These are phyloP conservation scores for Psittacula echo DNA, from an alignment of 2,797 vertebrate genomes.

Conservation along the genomic window DNA sequence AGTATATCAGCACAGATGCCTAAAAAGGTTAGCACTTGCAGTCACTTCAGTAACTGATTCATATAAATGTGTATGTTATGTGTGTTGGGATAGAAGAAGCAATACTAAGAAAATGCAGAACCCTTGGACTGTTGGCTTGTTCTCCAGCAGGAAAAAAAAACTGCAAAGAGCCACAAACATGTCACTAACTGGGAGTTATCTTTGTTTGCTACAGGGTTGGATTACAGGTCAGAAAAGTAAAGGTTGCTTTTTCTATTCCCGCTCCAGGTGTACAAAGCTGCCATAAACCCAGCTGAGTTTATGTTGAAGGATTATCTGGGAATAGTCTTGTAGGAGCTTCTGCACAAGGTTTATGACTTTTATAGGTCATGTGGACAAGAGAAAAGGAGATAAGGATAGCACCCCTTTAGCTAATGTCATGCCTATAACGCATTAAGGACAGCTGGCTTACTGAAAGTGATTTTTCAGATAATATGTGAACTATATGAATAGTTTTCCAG, in stretches of 20 bases:
- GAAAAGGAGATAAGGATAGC: background rate
- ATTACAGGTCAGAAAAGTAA: background rate
- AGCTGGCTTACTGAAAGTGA: background rate
- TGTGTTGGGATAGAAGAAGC: background rate
- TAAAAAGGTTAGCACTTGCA: background rate
- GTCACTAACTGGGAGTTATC: background rate
- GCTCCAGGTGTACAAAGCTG: background rate
- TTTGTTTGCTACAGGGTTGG: background rate
- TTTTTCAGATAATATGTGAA: background rate
- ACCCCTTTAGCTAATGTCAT: background rate
- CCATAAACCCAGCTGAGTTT: background rate
- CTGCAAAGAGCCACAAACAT: background rate
- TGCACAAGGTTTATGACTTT: background rate
- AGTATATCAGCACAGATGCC: background rate
- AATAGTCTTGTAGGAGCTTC: background rate
- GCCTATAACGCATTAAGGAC: background rate
- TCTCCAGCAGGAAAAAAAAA: background rate
- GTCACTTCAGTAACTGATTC: background rate
- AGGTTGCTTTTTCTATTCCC: background rate
- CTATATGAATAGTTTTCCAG: background rate
- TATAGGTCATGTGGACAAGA: background rate
- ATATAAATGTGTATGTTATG: background rate
- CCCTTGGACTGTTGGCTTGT: background rate
- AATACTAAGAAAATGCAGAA: background rate
- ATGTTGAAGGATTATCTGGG: background rate